Conservation (phyloP, 2,888 invertebrate species). For the Idaea biselata region DNA sequence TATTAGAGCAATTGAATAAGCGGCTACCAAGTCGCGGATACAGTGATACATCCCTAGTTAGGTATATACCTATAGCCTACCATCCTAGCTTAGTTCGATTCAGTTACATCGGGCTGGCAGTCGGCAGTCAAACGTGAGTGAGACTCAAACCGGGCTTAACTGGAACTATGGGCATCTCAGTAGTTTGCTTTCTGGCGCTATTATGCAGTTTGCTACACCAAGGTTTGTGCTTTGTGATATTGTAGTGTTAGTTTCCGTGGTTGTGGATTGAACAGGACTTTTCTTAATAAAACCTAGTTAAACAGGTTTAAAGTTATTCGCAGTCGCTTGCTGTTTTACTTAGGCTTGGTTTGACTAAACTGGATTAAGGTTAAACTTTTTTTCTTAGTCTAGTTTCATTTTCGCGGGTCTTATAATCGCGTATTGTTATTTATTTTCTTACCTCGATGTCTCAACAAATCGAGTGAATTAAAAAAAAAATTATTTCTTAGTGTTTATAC, state of each 20-base stretch:
- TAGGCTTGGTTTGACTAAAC: too few species aligned
- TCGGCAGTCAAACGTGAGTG: constrained; percentile 39
- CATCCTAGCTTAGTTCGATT: constrained; percentile 16
- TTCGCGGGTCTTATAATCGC: too few species aligned
- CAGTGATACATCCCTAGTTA: constrained; percentile 24
- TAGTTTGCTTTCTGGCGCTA: constrained; percentile 67
- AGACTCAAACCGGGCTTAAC: constrained; percentile 51
- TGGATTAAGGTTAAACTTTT: too few species aligned
- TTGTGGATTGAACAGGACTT: not conserved
- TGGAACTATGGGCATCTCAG: constrained; percentile 54
- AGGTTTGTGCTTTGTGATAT: constrained; percentile 57
- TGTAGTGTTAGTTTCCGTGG: constrained; percentile 5
- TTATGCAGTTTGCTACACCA: constrained; percentile 70
- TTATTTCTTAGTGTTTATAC: too few species aligned
- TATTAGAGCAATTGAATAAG: constrained; percentile 72
- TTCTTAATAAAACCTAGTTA: not conserved
- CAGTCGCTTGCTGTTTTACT: not conserved
- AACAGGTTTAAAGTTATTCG: not conserved
- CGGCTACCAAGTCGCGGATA: constrained; percentile 30
- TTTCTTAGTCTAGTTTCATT: too few species aligned
- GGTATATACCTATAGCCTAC: constrained; percentile 26
- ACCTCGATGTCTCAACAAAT: too few species aligned
- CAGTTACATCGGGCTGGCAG: constrained; percentile 31
- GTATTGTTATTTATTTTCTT: too few species aligned
- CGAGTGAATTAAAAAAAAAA: too few species aligned